Evolutionary conservation across 2,797 vertebrate genomes (phyloP).

Genomic region (Fistularia tabacaria): DNA sequence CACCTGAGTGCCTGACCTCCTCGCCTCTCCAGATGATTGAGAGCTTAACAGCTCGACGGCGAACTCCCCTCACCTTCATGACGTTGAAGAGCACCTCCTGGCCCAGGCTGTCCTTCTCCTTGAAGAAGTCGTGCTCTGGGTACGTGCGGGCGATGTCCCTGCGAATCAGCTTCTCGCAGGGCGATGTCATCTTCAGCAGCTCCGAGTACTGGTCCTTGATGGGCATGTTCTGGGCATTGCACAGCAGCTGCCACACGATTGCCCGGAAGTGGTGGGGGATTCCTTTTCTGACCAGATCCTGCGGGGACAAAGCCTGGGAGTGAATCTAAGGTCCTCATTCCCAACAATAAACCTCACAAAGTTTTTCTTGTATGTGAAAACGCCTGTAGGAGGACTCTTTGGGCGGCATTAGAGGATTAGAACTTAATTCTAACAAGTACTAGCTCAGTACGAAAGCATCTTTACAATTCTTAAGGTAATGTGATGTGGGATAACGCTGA

Average conservation of each 20-base stretch:
- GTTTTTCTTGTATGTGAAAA: not conserved
- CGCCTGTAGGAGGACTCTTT: too few relatives aligned
- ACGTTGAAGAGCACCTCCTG: conserved; percentile 99
- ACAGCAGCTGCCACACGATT: conserved; percentile 97
- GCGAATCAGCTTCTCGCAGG: conserved; percentile 95
- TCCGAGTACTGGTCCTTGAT: conserved; percentile 99
- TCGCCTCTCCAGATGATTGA: too few relatives aligned
- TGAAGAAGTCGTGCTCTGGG: conserved; percentile 97
- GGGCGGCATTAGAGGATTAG: too few relatives aligned
- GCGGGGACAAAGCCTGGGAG: conserved; percentile 2
- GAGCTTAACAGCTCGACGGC: too few relatives aligned
- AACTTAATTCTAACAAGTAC: too few relatives aligned
- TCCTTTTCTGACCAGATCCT: conserved; percentile 96
- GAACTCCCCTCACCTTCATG: conserved; percentile 85
- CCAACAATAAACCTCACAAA: too few relatives aligned
- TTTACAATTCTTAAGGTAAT: too few relatives aligned
- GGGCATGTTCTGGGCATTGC: conserved; percentile 92
- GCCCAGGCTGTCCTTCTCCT: conserved; percentile 95
- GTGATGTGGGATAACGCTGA: too few relatives aligned
- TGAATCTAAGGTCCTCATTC: too few relatives aligned
- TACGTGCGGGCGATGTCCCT: conserved; percentile 98
- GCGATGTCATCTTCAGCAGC: conserved; percentile 97
- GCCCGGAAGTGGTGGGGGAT: conserved; percentile 98
- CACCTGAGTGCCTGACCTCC: too few relatives aligned
- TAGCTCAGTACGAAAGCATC: too few relatives aligned